phyloP scores from a whole-genome alignment of 2,113 vertebrate genomes.

The Chascanopsetta lugubris region DNA sequence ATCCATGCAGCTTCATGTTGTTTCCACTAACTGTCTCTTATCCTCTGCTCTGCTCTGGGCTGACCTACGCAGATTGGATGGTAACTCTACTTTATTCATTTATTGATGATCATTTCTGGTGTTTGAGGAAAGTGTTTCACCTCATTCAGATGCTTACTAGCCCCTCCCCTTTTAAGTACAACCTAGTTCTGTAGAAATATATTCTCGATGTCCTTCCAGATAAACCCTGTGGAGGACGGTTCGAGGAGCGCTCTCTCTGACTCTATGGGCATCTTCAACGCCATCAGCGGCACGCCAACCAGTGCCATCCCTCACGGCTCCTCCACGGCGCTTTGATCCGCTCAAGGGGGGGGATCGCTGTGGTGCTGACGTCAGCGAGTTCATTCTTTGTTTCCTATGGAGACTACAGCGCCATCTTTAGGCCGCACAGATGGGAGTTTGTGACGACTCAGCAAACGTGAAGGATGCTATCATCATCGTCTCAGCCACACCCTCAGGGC shows the following conservation, averaged over 20 bases:
- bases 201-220: slow-evolving; percentile 86
- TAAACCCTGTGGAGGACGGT: slow-evolving; percentile 85
- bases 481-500: not conserved
- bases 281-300: slow-evolving; percentile 93
- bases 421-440: not conserved
- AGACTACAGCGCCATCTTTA: slow-evolving; percentile 16
- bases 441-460: slow-evolving; percentile 8
- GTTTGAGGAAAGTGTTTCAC: no score
- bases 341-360: not conserved
- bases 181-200: no score
- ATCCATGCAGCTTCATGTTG: no score
- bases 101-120: not conserved
- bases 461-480: slow-evolving; percentile 27
- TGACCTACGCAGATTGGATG: slow-evolving; percentile 90
- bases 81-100: slow-evolving; percentile 80
- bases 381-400: slow-evolving; percentile 68
- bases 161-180: no score
- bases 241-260: slow-evolving; percentile 86
- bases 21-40: slow-evolving; percentile 52
- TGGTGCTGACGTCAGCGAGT: not conserved
- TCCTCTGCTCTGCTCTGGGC: slow-evolving; percentile 72
- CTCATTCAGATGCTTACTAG: no score
- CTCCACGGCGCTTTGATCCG: slow-evolving; percentile 83
- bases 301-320: slow-evolving; percentile 87
- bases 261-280: slow-evolving; percentile 94